These are phyloP conservation scores for Lepus timidus DNA, from an alignment of 2,113 vertebrate genomes.

Conservation along the genomic window DNA sequence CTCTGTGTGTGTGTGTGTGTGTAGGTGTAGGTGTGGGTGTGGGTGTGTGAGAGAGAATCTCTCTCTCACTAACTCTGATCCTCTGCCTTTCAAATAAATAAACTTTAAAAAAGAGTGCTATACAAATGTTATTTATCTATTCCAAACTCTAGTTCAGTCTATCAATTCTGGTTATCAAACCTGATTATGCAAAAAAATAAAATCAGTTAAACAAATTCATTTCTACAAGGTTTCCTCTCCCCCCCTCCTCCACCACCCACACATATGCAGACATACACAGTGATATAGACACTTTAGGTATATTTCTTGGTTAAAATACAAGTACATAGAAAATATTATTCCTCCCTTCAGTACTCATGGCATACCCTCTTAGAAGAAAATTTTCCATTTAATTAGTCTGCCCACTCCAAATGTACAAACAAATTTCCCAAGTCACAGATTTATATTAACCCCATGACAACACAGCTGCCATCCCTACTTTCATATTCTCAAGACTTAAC, in stretches of 20 bases:
- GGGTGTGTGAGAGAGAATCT: no score
- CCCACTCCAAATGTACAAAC: neutral
- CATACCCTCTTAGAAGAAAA: neutral
- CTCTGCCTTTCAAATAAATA: no score
- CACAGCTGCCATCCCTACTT: neutral
- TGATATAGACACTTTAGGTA: neutral
- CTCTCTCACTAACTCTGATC: no score
- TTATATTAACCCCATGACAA: neutral
- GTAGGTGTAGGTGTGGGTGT: no score
- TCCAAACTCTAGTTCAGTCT: neutral
- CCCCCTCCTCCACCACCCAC: neutral
- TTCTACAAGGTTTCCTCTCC: neutral
- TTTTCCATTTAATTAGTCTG: neutral
- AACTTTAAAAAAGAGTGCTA: neutral
- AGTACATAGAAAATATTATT: neutral
- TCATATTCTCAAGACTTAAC: neutral
- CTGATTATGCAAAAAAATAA: conserved; percentile 4
- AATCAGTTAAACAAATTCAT: neutral
- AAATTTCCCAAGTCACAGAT: neutral
- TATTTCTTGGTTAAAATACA: neutral
- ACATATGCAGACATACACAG: neutral
- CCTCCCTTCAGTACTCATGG: neutral
- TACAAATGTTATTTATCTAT: neutral
- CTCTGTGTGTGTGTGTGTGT: no score
- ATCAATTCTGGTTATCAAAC: neutral